phyloP scores from a whole-genome alignment of 2,888 invertebrate genomes.

The Himalopsyche kuldschensis region DNA sequence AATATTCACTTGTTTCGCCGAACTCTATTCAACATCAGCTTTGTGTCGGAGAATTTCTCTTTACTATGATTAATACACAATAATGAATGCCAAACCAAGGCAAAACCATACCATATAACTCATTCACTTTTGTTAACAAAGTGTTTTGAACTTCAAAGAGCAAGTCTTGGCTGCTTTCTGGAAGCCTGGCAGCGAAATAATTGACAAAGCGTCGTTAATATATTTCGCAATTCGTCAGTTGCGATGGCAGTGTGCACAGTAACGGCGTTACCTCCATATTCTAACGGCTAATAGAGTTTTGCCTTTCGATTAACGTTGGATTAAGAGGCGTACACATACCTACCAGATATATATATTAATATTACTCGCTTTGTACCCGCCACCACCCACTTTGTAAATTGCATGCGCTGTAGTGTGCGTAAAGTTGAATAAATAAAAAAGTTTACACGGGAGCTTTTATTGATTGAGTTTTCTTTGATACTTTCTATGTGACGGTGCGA shows the following conservation, averaged over 20 bases:
- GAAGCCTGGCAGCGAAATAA: background rate
- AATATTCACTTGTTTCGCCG: too few species aligned
- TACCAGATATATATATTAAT: too few species aligned
- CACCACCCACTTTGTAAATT: too few species aligned
- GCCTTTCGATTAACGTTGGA: slow-evolving; percentile 16
- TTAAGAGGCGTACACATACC: background rate
- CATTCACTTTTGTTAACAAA: background rate
- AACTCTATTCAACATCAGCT: background rate
- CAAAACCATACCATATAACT: background rate
- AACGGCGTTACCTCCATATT: slow-evolving; percentile 11
- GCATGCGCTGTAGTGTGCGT: too few species aligned
- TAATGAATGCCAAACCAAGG: background rate
- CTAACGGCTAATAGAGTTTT: slow-evolving; percentile 18
- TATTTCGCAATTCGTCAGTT: slow-evolving; percentile 12
- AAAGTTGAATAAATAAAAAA: too few species aligned
- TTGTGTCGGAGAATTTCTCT: background rate
- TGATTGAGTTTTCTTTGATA: too few species aligned
- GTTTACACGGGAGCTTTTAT: too few species aligned
- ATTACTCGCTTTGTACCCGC: too few species aligned
- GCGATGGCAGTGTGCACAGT: slow-evolving; percentile 5
- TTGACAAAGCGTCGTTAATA: slow-evolving; percentile 7
- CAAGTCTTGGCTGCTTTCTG: background rate
- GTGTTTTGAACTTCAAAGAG: background rate
- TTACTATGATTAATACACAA: background rate
- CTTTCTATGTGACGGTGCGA: too few species aligned